These are phyloP conservation scores for Marasmarcha lunaedactyla DNA, from an alignment of 2,888 invertebrate genomes.

Conservation along the genomic window DNA sequence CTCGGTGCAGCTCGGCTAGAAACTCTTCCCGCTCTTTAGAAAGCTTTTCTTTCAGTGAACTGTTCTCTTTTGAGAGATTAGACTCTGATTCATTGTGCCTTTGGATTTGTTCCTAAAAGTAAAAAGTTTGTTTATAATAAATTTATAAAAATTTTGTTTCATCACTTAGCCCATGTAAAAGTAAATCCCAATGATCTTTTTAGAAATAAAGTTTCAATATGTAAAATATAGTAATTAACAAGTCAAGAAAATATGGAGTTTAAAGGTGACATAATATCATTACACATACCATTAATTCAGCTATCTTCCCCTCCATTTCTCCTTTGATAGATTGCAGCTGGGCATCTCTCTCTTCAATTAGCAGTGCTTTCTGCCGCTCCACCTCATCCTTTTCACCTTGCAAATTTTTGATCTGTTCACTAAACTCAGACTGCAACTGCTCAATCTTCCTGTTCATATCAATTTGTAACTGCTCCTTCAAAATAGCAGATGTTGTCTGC, in stretches of 20 bases:
- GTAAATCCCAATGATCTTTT: too few species aligned
- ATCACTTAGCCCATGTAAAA: too few species aligned
- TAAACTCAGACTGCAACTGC: conserved; percentile 46
- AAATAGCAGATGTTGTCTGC: conserved; percentile 39
- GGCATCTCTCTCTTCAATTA: conserved; percentile 53
- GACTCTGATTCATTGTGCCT: conserved; percentile 48
- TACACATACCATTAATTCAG: conserved; percentile 40
- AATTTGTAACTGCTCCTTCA: conserved; percentile 50
- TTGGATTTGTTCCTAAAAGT: conserved; percentile 43
- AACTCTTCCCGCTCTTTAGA: conserved; percentile 62
- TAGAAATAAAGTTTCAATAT: too few species aligned
- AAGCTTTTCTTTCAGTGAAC: conserved; percentile 50
- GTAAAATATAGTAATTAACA: background rate
- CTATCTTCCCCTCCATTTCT: conserved; percentile 46
- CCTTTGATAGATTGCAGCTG: conserved; percentile 34
- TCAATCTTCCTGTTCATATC: conserved; percentile 57
- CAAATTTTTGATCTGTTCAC: conserved; percentile 52
- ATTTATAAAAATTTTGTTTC: too few species aligned
- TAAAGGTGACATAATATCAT: too few species aligned
- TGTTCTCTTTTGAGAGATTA: conserved; percentile 55
- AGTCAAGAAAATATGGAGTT: background rate
- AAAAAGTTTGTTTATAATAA: too few species aligned
- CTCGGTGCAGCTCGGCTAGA: conserved; percentile 50
- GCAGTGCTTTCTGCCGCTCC: conserved; percentile 45
- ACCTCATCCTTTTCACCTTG: conserved; percentile 58